These are phyloP conservation scores for Bombus cullumanus DNA, from an alignment of 1,140 invertebrate genomes.

Conservation along the genomic window DNA sequence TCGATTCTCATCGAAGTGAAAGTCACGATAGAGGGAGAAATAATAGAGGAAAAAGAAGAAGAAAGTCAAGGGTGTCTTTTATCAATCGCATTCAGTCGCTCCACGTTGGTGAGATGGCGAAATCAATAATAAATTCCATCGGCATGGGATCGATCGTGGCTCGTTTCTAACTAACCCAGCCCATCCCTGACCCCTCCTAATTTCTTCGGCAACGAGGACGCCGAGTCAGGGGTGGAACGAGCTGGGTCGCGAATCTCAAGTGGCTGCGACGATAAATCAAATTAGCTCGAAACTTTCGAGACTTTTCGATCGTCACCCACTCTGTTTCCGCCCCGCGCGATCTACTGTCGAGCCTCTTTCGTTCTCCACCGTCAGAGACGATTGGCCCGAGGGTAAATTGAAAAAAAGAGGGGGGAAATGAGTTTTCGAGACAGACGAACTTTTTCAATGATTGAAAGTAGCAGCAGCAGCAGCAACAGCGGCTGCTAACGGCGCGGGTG, in stretches of 20 bases:
- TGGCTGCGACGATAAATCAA: constrained; percentile 71
- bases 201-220: constrained; percentile 43
- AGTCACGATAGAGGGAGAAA: constrained; percentile 39
- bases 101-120: constrained; percentile 35
- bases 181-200: constrained; percentile 29
- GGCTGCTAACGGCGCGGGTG: too few species aligned
- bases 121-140: constrained; percentile 68
- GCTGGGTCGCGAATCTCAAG: constrained; percentile 66
- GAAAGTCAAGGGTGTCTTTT: constrained; percentile 47
- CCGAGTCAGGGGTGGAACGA: constrained; percentile 26
- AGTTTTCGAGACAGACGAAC: constrained; percentile 44
- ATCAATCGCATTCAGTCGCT: constrained; percentile 67
- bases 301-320: constrained; percentile 55
- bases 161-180: neutral
- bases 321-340: neutral
- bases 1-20: constrained; percentile 37
- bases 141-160: neutral
- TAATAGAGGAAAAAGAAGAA: neutral
- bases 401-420: constrained; percentile 37
- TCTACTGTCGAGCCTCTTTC: neutral
- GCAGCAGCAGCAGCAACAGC: neutral
- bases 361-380: constrained; percentile 26
- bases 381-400: constrained; percentile 51
- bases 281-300: constrained; percentile 71
- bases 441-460: constrained; percentile 58